A percentile compares a stretch with the other conserved stretches of the same genome.
Evolutionary conservation across 92 coral and sea anemone species (phyloP).

Genomic region (Chrysogorgia sp.): DNA sequence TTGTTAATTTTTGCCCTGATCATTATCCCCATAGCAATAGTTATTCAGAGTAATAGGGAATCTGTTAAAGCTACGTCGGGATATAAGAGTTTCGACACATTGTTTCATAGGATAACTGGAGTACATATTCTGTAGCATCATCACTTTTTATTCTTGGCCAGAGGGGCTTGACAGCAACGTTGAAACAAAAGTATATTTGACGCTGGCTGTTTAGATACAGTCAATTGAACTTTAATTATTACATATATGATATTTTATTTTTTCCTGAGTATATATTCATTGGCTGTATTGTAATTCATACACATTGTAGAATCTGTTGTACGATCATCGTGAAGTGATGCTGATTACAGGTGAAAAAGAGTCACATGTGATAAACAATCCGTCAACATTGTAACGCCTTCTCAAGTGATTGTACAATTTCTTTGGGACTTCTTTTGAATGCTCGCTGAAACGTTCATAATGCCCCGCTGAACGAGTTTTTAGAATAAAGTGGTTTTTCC

Average conservation of each 20-base stretch:
- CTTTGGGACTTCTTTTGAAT: too few relatives aligned
- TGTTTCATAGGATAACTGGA: slow-evolving; percentile 28
- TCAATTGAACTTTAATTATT: neutral
- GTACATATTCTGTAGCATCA: neutral
- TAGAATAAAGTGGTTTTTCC: too few relatives aligned
- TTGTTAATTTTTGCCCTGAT: slow-evolving; percentile 84
- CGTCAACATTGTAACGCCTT: too few relatives aligned
- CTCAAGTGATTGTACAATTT: too few relatives aligned
- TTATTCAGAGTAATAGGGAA: slow-evolving; percentile 85
- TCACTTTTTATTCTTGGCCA: too few relatives aligned
- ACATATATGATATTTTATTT: neutral
- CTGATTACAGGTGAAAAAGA: too few relatives aligned
- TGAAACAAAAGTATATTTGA: neutral
- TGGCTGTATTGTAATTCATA: neutral
- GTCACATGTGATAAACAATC: too few relatives aligned
- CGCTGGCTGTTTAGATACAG: neutral
- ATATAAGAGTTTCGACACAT: slow-evolving; percentile 76
- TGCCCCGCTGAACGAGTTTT: too few relatives aligned
- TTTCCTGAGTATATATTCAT: neutral
- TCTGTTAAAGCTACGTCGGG: slow-evolving; percentile 78
- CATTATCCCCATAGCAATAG: slow-evolving; percentile 90
- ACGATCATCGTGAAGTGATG: too few relatives aligned
- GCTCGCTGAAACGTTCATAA: too few relatives aligned
- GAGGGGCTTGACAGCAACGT: too few relatives aligned
- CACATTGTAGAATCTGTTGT: neutral